Conservation (phyloP, 2,888 invertebrate species). For the Archips crataeganus region DNA sequence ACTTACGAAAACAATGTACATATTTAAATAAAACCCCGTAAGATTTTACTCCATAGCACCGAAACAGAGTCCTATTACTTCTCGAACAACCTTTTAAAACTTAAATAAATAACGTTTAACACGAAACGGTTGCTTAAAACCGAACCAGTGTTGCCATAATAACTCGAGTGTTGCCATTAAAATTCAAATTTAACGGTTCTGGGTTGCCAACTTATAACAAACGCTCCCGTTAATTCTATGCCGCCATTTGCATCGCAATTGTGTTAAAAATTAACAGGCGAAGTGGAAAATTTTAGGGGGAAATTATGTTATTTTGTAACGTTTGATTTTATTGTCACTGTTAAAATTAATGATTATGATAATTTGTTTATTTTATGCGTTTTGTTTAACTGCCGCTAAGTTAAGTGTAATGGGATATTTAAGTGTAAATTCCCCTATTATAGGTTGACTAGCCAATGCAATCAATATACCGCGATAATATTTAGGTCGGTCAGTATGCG, state of each 20-base stretch:
- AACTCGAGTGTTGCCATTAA: conserved; percentile 52
- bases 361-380: not conserved
- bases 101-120: conserved; percentile 27
- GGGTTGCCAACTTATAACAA: conserved; percentile 45
- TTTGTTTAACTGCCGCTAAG: not conserved
- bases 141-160: conserved; percentile 48
- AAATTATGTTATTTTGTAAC: conserved; percentile 21
- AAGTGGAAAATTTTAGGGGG: conserved; percentile 19
- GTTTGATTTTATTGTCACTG: conserved; percentile 25
- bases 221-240: conserved; percentile 44
- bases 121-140: conserved; percentile 16
- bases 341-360: not conserved
- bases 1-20: no score
- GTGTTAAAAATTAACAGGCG: conserved; percentile 35
- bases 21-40: not conserved
- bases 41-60: not conserved
- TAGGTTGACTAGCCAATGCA: no score
- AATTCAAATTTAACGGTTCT: conserved; percentile 51
- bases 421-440: not conserved
- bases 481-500: no score
- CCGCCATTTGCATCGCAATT: conserved; percentile 38
- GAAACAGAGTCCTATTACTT: not conserved
- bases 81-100: conserved; percentile 20
- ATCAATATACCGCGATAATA: no score
- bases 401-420: not conserved